Conservation (phyloP, 2,113 vertebrate genomes). For the Tichodroma muraria region DNA sequence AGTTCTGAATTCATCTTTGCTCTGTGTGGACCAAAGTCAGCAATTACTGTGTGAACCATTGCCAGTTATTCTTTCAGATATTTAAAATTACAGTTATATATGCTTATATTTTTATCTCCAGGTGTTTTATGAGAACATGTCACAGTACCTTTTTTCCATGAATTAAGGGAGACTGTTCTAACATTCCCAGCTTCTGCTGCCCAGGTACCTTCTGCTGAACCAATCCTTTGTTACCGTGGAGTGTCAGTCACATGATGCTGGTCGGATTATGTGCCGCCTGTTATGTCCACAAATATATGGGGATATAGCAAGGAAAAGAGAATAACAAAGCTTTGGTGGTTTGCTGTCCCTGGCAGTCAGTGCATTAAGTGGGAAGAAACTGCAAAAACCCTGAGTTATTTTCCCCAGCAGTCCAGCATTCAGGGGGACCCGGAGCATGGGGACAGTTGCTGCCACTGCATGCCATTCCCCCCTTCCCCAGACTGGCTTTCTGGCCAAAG, state of each 20-base stretch:
- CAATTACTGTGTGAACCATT: neutral
- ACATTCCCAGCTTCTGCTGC: neutral
- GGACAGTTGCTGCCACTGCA: neutral
- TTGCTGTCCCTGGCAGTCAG: neutral
- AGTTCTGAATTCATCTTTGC: neutral
- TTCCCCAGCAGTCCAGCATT: neutral
- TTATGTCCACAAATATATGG: neutral
- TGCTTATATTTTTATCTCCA: neutral
- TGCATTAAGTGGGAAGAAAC: neutral
- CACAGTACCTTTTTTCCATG: neutral
- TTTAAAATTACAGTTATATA: neutral
- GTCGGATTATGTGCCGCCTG: fast-evolving
- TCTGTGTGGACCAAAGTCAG: neutral
- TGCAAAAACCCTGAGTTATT: neutral
- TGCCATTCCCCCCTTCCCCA: fast-evolving
- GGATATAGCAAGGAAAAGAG: neutral
- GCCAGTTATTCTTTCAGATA: neutral
- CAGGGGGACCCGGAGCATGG: neutral
- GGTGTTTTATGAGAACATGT: neutral
- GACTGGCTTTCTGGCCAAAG: neutral
- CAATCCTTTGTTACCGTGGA: neutral
- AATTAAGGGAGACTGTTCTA: neutral
- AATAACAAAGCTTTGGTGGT: neutral
- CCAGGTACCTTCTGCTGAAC: neutral
- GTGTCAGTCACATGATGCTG: neutral